These are phyloP conservation scores for Macroglossus sobrinus DNA, from an alignment of 2,113 vertebrate genomes.

Conservation along the genomic window DNA sequence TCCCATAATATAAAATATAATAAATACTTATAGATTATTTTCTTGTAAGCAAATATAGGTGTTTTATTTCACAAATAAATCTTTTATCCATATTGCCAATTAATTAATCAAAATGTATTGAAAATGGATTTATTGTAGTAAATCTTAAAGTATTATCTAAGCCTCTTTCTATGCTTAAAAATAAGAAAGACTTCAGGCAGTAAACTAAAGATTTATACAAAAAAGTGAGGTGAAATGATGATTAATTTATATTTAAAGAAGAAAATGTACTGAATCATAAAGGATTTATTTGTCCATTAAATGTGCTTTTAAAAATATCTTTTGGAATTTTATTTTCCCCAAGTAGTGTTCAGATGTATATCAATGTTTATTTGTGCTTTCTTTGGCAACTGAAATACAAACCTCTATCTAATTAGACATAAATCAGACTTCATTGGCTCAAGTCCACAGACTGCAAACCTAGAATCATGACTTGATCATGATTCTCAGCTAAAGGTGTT, in stretches of 20 bases:
- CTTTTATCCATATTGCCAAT: background rate
- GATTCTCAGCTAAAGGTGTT: background rate
- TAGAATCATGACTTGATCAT: background rate
- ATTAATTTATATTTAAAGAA: background rate
- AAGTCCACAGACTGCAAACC: background rate
- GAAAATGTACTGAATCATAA: background rate
- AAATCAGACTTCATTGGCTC: conserved; percentile 23
- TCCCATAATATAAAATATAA: too few relatives aligned
- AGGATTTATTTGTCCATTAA: background rate
- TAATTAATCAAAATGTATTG: background rate
- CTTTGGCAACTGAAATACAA: background rate
- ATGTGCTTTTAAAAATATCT: background rate
- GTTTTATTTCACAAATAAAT: background rate
- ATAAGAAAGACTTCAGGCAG: background rate
- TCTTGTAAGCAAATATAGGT: background rate
- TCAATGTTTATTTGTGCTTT: background rate
- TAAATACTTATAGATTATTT: background rate
- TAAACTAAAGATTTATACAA: background rate
- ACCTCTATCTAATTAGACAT: conserved; percentile 24
- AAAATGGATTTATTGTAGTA: background rate
- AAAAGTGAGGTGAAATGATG: background rate
- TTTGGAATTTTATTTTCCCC: background rate
- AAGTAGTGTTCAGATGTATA: background rate
- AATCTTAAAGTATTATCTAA: background rate
- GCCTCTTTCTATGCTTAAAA: background rate